Evolutionary conservation across 1,140 invertebrate genomes (phyloP).

Genomic region (Thalassaphorura encarpata): DNA sequence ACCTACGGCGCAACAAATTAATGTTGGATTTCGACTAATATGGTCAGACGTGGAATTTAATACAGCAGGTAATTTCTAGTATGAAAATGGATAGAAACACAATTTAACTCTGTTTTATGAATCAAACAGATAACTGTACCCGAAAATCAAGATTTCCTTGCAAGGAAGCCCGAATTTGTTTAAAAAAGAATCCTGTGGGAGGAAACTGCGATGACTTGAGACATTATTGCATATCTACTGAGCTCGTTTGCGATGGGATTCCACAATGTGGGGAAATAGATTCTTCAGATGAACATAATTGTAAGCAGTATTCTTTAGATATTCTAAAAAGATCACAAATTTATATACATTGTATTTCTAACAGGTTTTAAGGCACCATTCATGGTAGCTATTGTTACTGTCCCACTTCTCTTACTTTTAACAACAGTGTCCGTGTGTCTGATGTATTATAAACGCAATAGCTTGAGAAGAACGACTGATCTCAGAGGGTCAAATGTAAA

Average conservation of each 20-base stretch:
- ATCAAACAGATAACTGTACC: slow-evolving; percentile 31
- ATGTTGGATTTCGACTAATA: slow-evolving; percentile 35
- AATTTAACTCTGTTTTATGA: not conserved
- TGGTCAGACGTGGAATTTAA: slow-evolving; percentile 37
- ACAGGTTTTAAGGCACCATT: slow-evolving; percentile 12
- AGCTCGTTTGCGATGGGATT: slow-evolving; percentile 37
- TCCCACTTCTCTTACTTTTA: slow-evolving; percentile 10
- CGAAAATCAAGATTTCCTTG: slow-evolving; percentile 31
- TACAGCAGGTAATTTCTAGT: slow-evolving; percentile 23
- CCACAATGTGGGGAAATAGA: slow-evolving; percentile 38
- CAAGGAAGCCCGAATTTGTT: slow-evolving; percentile 34
- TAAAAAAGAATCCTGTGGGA: slow-evolving; percentile 30
- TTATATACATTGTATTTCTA: slow-evolving; percentile 5
- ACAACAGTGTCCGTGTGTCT: slow-evolving; percentile 17
- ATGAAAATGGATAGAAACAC: no score
- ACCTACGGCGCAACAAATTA: slow-evolving; percentile 1
- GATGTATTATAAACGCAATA: slow-evolving; percentile 13
- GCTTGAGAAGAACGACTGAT: no score
- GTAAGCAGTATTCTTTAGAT: slow-evolving; percentile 27
- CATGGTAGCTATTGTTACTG: slow-evolving; percentile 8
- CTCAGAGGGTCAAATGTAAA: not conserved
- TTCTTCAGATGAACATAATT: slow-evolving; percentile 37
- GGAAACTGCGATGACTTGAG: slow-evolving; percentile 32
- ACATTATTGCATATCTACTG: slow-evolving; percentile 36
- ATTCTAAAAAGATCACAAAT: not conserved